A percentile compares a stretch with the other conserved stretches of the same genome.
phyloP scores from a whole-genome alignment of 1,140 invertebrate species.

The Drosophila arawakana region DNA sequence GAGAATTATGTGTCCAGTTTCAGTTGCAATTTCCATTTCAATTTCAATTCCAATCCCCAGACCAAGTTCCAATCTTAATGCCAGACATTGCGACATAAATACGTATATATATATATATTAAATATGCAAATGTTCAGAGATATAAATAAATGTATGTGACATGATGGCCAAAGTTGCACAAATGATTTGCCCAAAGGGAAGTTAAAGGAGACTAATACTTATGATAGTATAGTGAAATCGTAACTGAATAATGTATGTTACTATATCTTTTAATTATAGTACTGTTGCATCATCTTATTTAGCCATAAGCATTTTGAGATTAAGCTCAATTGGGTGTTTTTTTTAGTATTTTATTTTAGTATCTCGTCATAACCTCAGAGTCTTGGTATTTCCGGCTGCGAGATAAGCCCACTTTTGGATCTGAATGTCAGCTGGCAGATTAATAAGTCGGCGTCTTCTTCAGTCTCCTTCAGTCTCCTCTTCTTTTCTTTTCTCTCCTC shows the following conservation, averaged over 20 bases:
- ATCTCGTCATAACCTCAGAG: not conserved
- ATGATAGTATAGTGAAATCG: too few relatives aligned
- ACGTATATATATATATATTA: not conserved
- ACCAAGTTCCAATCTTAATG: too few relatives aligned
- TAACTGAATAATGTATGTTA: too few relatives aligned
- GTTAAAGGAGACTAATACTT: too few relatives aligned
- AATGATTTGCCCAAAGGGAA: not conserved
- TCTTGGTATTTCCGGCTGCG: slow-evolving; percentile 12
- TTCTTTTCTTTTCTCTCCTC: not conserved
- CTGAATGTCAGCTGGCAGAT: not conserved
- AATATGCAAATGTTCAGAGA: not conserved
- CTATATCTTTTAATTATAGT: too few relatives aligned
- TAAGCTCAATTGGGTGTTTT: not conserved
- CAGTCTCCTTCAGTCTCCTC: not conserved
- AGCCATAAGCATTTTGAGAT: not conserved
- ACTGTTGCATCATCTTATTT: not conserved
- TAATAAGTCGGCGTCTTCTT: not conserved
- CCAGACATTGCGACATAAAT: not conserved
- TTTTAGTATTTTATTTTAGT: not conserved
- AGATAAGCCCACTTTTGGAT: slow-evolving; percentile 4
- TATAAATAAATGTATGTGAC: not conserved
- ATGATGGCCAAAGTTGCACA: not conserved
- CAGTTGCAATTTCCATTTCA: not conserved
- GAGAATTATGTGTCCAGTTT: not conserved
- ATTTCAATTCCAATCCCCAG: not conserved